These are phyloP conservation scores for Buceros bicornis DNA, from an alignment of 2,797 vertebrate genomes.

Conservation along the genomic window DNA sequence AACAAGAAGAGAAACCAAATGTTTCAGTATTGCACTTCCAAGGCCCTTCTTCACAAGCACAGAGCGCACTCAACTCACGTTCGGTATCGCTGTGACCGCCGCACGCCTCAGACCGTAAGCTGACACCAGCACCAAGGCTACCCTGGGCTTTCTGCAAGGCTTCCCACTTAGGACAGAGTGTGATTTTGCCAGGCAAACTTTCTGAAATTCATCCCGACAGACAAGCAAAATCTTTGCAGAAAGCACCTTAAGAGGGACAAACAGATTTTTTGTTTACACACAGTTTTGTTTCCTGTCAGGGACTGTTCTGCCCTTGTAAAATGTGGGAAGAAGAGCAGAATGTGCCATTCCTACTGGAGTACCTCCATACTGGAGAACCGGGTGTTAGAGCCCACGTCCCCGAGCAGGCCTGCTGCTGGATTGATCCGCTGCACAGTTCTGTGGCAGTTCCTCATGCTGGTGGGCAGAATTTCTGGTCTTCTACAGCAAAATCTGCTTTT, in stretches of 20 bases:
- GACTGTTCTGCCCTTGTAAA: neutral
- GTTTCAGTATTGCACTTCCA: slow-evolving; percentile 21
- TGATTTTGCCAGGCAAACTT: neutral
- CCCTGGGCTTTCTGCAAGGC: neutral
- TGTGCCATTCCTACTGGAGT: neutral
- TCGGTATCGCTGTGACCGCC: neutral
- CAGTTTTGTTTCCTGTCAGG: neutral
- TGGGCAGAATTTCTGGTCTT: neutral
- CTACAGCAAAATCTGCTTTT: neutral
- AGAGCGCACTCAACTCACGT: neutral
- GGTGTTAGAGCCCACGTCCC: too few species aligned
- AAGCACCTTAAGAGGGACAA: neutral
- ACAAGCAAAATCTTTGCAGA: neutral
- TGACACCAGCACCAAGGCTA: neutral
- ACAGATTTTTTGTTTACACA: neutral
- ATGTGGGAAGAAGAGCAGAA: neutral
- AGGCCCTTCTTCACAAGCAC: neutral
- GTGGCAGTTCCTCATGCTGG: neutral
- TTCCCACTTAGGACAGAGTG: neutral
- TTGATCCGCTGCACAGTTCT: neutral
- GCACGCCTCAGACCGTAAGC: neutral
- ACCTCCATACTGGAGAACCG: too few species aligned
- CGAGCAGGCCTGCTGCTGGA: rapidly evolving
- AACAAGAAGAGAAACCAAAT: slow-evolving; percentile 49
- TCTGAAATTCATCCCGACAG: neutral